Percentiles rank a stretch among this genome's conserved stretches.
These are phyloP conservation scores for Dichetophora obliterata DNA, from an alignment of 2,888 invertebrate species.

Conservation along the genomic window DNA sequence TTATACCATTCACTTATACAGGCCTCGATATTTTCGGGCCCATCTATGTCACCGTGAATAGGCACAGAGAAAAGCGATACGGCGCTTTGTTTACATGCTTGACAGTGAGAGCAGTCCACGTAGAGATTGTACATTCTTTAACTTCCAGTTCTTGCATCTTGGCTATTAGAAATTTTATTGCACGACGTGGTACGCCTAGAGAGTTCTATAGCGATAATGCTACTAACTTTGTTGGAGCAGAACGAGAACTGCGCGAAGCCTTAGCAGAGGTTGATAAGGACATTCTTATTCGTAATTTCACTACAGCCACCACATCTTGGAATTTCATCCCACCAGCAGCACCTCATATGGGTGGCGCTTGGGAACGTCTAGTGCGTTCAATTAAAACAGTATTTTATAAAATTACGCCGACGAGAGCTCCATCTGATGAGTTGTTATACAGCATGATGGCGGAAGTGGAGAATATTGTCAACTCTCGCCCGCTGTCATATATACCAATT, in stretches of 20 bases:
- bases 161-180: conserved; percentile 9
- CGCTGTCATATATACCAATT: conserved; percentile 38
- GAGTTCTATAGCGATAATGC: conserved; percentile 48
- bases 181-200: conserved; percentile 42
- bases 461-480: conserved; percentile 40
- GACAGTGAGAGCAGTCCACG: conserved; percentile 43
- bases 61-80: conserved; percentile 43
- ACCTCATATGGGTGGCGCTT: conserved; percentile 33
- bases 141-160: conserved; percentile 41
- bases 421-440: conserved; percentile 27
- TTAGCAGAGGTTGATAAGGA: conserved; percentile 34
- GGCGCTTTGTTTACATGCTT: conserved; percentile 44
- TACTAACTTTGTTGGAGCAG: conserved; percentile 46
- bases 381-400: conserved; percentile 27
- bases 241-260: conserved; percentile 44
- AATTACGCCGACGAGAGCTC: conserved; percentile 20
- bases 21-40: conserved; percentile 48
- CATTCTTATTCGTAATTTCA: conserved; percentile 41
- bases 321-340: conserved; percentile 37
- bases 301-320: conserved; percentile 38
- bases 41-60: conserved; percentile 16
- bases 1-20: conserved; percentile 44
- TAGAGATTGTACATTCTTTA: conserved; percentile 42
- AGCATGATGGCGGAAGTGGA: conserved; percentile 39
- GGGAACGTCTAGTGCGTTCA: conserved; percentile 40